These are phyloP conservation scores for Seira ritae DNA, from an alignment of 2,888 invertebrate species.

Conservation along the genomic window DNA sequence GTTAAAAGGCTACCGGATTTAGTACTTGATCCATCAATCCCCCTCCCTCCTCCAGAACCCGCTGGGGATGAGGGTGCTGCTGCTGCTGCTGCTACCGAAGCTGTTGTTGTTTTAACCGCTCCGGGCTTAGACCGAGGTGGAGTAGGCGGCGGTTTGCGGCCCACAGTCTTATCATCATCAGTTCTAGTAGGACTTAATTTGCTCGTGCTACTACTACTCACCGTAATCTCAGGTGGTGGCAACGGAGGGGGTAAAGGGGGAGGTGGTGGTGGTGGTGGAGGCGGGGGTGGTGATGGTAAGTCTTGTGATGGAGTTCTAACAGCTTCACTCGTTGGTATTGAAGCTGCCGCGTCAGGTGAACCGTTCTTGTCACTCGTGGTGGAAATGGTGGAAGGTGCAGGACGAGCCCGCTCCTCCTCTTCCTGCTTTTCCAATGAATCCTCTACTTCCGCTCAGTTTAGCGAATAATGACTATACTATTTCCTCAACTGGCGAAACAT, in stretches of 20 bases:
- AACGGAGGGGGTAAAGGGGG: slow-evolving; percentile 43
- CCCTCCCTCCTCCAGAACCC: slow-evolving; percentile 3
- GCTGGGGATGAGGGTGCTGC: slow-evolving; percentile 40
- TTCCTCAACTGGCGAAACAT: too few relatives aligned
- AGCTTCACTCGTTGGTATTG: slow-evolving; percentile 17
- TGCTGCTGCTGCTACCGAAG: background rate
- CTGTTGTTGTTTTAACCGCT: slow-evolving; percentile 11
- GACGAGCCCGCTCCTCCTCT: slow-evolving; percentile 45
- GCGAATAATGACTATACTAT: slow-evolving; percentile 9
- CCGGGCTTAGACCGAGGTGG: background rate
- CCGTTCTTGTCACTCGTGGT: slow-evolving; percentile 50
- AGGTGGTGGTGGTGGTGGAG: slow-evolving; percentile 37
- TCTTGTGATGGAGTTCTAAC: slow-evolving; percentile 13
- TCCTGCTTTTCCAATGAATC: slow-evolving; percentile 16
- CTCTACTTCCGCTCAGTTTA: slow-evolving; percentile 21
- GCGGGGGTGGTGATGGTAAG: slow-evolving; percentile 19
- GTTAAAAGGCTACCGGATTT: slow-evolving; percentile 50
- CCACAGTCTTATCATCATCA: slow-evolving; percentile 29
- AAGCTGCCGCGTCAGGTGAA: slow-evolving; percentile 16
- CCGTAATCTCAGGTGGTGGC: slow-evolving; percentile 43
- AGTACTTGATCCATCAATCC: slow-evolving; percentile 17
- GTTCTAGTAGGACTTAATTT: slow-evolving; percentile 30
- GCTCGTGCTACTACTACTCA: slow-evolving; percentile 26
- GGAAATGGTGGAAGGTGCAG: slow-evolving; percentile 53
- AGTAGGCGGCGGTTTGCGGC: background rate